phyloP scores from a whole-genome alignment of 2,888 invertebrate species.

The Gari tellinella region DNA sequence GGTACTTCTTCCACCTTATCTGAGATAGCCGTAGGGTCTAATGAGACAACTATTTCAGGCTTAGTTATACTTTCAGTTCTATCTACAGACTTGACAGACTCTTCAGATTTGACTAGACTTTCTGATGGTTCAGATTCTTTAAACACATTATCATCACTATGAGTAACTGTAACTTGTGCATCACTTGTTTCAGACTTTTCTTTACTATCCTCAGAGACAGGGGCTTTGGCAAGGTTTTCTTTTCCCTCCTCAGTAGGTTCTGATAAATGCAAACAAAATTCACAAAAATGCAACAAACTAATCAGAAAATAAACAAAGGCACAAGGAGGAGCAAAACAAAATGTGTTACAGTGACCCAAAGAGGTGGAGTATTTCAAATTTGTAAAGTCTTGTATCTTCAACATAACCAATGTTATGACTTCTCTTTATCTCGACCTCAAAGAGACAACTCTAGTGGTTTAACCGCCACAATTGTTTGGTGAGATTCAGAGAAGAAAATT shows the following conservation, averaged over 20 bases:
- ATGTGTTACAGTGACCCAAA: too few species aligned
- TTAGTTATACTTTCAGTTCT: constrained; percentile 2
- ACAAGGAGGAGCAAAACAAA: background rate
- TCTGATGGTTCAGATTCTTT: constrained; percentile 1
- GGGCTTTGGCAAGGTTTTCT: constrained; percentile 24
- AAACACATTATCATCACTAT: constrained; percentile 5
- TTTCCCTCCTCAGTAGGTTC: constrained; percentile 50
- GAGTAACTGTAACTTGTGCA: constrained; percentile 2
- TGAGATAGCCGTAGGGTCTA: background rate
- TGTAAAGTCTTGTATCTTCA: too few species aligned
- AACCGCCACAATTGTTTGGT: too few species aligned
- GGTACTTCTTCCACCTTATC: too few species aligned
- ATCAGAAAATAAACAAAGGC: constrained; percentile 17
- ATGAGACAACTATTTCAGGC: constrained; percentile 5
- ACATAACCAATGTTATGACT: too few species aligned
- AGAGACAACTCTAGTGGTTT: too few species aligned
- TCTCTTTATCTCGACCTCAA: too few species aligned
- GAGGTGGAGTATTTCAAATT: too few species aligned
- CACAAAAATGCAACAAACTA: constrained; percentile 29
- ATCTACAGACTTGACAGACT: constrained; percentile 1
- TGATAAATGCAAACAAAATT: constrained; percentile 36
- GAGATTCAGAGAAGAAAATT: too few species aligned
- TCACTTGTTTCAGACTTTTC: constrained; percentile 11
- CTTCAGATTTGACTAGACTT: background rate
- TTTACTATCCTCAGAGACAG: constrained; percentile 29